Evolutionary conservation across 1,140 invertebrate species (phyloP), one percentile per base, ranked within the genome.

Genomic region (Eriosoma lanigerum): DNA sequence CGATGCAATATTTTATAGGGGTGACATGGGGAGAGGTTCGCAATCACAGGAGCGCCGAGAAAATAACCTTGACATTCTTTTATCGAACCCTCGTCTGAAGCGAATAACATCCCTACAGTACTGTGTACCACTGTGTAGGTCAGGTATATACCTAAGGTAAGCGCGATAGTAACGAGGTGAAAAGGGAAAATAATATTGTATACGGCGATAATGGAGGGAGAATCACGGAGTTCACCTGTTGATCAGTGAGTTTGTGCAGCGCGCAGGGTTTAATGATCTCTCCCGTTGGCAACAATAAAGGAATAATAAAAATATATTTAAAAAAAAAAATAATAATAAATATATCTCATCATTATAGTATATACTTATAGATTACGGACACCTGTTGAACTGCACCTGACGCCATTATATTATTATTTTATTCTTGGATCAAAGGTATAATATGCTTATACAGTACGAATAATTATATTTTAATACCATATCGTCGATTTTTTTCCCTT

Each of bases 21-120:
- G n/a, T n/a, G n/a, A n/a, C n/a, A n/a, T 8, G 17, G 15, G 62
- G 19, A 3, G 19, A 21, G 13, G 0, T 19, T 73, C 17, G 6
- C 19, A 24, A 50, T 73, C 46, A 56, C 70, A 24, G 3, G n/a
- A 38, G 52, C 19, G 10, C 13, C 13, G 52, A 17, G n/a, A n/a
- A n/a, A 44, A 76, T 24, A 46, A 58, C 73, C 73, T 76, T 76
- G 73, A 58, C 73, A 76, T 76, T 76, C 73, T 58, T 60, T 10
- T 54, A 38, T 15, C 3, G 50, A n/a, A 26, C 73, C 73, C 54
- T 76, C 44, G 73, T 58, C 72, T 38, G 52, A 12, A 3, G 26
- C 17, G n/a, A 58, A 38, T 54, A n/a, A 3, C 29, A n/a, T 32
- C 52, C 26, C 52, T 38, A 17, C 13, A 15, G 19, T 17, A 24